Percentiles rank a stretch among this genome's conserved stretches.
These are phyloP conservation scores for Leptopilina myrica DNA, from an alignment of 2,888 invertebrate species.

Conservation along the genomic window DNA sequence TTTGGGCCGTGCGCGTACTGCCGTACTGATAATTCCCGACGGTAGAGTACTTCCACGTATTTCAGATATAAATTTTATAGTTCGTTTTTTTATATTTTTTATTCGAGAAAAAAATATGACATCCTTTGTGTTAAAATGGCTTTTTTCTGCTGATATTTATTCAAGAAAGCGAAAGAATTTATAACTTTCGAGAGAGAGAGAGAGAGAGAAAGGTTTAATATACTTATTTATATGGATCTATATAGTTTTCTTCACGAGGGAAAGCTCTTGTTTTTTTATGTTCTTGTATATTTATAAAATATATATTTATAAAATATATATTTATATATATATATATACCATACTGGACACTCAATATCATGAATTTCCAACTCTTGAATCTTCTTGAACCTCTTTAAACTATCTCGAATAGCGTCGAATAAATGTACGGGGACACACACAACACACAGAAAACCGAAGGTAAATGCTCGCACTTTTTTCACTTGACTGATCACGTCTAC, in stretches of 20 bases:
- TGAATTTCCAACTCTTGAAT: conserved; percentile 31
- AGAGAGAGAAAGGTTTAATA: neutral
- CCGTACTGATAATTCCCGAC: no score
- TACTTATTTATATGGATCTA: neutral
- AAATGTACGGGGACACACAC: conserved; percentile 19
- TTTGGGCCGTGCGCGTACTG: no score
- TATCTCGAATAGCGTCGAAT: conserved; percentile 30
- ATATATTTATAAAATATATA: no score
- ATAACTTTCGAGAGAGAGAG: neutral
- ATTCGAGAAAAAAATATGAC: neutral
- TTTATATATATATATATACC: neutral
- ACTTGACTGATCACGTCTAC: conserved; percentile 34
- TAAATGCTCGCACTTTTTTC: conserved; percentile 37
- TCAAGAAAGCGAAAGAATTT: conserved; percentile 11
- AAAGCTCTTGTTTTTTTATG: conserved; percentile 37
- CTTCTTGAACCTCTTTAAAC: conserved; percentile 34
- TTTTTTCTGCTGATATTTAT: conserved; percentile 11
- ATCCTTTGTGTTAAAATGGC: neutral
- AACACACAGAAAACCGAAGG: conserved; percentile 10
- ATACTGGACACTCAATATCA: conserved; percentile 33
- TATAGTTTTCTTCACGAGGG: conserved; percentile 10
- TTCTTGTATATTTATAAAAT: neutral
- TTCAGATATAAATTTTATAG: no score
- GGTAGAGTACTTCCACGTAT: no score
- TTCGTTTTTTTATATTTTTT: neutral